Evolutionary conservation across 2,113 vertebrate species (phyloP), one percentile per base, ranked within the genome.

Genomic region (Aldabrachelys gigantea): DNA sequence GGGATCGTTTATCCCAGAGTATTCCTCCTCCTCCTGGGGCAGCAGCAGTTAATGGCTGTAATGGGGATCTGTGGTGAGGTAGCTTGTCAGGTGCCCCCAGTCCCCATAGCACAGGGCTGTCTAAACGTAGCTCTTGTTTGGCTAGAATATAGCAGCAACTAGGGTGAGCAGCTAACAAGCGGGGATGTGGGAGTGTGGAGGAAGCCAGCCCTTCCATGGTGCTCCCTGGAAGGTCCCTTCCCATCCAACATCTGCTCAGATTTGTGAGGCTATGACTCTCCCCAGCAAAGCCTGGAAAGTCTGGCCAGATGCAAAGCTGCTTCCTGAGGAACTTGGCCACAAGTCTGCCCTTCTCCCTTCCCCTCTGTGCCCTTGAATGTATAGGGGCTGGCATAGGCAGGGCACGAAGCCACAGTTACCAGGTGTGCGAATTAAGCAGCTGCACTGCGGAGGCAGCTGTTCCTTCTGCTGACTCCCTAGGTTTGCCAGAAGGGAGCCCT

Each of bases 1-100:
- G 1, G 8, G 24, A 1, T 31, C 25, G 17, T 31, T 78, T 89
- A 88, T 35, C 62, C 31, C 31, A 65, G 62, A 35, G 31, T 65
- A 16, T 25, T 56, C 24, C 6, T 56, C 54, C 8, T 56, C 54
- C 59, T 31, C 29, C 57, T 59, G 57, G 56, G 57, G 27, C 57
- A 59, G 25, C 11, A 27, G 27, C 57, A 59, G 59, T 16, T 75
- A 35, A 22, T 50, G 38, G 35, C 50, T 10, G 19, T 10, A 38
- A 0, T 0, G 62, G 79, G 35, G n/a, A 25, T 80, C 54, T 29
- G 5, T 0, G 0, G 14, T 1, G 14, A 84, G 2, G 62, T 62
- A 79, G 6, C 19, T 41, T 53, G 79, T 10, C 27, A 21, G 27
- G 25, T 84, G 41, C 19, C 21, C 38, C 19, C 12, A 41, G 35